A percentile compares a stretch with the other conserved stretches of the same genome.
Conservation (phyloP, 2,888 invertebrate genomes). For the Leptothorax acervorum region DNA sequence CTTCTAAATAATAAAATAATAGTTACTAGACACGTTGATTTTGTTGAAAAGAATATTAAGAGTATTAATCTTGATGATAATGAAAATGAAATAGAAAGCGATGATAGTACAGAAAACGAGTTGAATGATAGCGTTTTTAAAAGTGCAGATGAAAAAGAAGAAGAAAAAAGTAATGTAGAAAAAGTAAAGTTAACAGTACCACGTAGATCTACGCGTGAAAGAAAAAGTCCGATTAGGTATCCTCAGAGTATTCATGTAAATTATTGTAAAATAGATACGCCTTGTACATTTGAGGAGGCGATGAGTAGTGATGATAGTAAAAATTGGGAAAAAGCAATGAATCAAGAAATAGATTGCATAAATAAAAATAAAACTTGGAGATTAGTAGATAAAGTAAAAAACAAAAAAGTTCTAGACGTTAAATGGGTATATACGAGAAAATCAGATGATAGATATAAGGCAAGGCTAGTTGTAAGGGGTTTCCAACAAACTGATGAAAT, state of each 20-base stretch:
- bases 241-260: not conserved
- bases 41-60: constrained; percentile 6
- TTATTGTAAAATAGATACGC: not conserved
- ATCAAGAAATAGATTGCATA: constrained; percentile 42
- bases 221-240: not conserved
- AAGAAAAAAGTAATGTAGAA: not conserved
- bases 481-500: too few relatives aligned
- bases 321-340: constrained; percentile 54
- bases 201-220: not conserved
- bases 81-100: not conserved
- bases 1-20: constrained; percentile 29
- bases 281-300: constrained; percentile 35
- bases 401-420: too few relatives aligned
- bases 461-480: too few relatives aligned
- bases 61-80: not conserved
- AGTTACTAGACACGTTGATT: constrained; percentile 25
- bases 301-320: constrained; percentile 26
- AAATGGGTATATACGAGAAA: too few relatives aligned
- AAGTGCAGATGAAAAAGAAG: not conserved
- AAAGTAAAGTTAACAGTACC: not conserved
- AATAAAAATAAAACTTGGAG: constrained; percentile 41
- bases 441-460: too few relatives aligned
- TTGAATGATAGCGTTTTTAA: not conserved
- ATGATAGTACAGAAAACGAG: not conserved
- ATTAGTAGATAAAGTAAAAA: too few relatives aligned